These are phyloP conservation scores for Sebastes steindachneri DNA, from an alignment of 2,797 vertebrate genomes.

Conservation along the genomic window DNA sequence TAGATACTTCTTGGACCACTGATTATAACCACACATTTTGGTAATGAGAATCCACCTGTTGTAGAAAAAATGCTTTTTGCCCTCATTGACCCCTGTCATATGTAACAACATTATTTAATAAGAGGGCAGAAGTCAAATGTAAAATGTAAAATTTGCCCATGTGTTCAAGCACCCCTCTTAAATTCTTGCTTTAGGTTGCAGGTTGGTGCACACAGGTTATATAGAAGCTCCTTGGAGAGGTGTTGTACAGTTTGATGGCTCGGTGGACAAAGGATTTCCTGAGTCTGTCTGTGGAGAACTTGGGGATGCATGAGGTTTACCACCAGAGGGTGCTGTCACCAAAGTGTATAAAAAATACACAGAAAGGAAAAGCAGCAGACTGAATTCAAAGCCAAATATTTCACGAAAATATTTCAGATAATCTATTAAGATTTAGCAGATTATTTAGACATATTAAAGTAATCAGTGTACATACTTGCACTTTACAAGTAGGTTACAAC, in stretches of 20 bases:
- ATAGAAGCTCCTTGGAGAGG: too few species aligned
- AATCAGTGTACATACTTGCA: neutral
- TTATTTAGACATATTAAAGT: neutral
- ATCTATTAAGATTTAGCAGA: neutral
- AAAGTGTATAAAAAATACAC: neutral
- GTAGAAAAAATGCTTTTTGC: too few species aligned
- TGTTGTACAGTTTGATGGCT: too few species aligned
- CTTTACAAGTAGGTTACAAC: neutral
- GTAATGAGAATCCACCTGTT: too few species aligned
- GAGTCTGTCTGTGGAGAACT: too few species aligned
- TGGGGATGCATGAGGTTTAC: neutral
- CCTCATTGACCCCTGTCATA: too few species aligned
- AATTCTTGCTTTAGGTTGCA: neutral
- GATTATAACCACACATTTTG: too few species aligned
- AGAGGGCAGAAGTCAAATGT: too few species aligned
- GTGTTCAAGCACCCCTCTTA: neutral
- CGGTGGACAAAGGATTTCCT: too few species aligned
- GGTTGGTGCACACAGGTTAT: neutral
- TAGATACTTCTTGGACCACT: too few species aligned
- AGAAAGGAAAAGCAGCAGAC: accelerated
- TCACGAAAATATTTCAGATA: neutral
- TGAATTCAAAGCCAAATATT: too few species aligned
- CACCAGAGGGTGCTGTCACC: slow-evolving; percentile 44
- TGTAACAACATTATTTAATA: too few species aligned
- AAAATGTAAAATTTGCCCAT: neutral